Conservation (phyloP, 1,140 invertebrate genomes). For the Drosophila neocordata region DNA sequence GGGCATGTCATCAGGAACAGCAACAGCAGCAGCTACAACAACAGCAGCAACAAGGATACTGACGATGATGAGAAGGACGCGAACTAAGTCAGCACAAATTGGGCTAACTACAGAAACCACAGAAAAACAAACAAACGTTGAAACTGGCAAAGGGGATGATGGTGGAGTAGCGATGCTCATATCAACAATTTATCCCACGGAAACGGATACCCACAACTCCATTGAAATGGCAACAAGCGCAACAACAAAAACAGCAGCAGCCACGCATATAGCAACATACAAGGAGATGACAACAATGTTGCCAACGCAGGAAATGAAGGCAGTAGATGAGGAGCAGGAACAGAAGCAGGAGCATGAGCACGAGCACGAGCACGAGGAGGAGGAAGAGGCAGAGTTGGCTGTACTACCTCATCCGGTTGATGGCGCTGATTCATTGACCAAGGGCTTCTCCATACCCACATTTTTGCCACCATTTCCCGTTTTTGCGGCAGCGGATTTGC, state of each 20-base stretch:
- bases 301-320: background rate
- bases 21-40: slow-evolving; percentile 32
- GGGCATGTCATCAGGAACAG: slow-evolving; percentile 63
- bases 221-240: slow-evolving; percentile 48
- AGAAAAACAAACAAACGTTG: slow-evolving; percentile 16
- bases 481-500: slow-evolving; percentile 75
- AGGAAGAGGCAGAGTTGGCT: slow-evolving; percentile 8
- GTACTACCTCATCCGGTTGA: slow-evolving; percentile 45
- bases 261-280: background rate
- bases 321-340: background rate
- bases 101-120: slow-evolving; percentile 54
- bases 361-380: too few relatives aligned
- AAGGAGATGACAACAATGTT: slow-evolving; percentile 1
- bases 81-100: slow-evolving; percentile 69
- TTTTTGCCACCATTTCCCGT: slow-evolving; percentile 77
- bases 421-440: slow-evolving; percentile 68
- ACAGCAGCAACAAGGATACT: slow-evolving; percentile 17
- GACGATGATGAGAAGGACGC: slow-evolving; percentile 13
- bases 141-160: background rate
- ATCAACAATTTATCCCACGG: slow-evolving; percentile 72
- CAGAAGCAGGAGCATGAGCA: too few relatives aligned
- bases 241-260: background rate
- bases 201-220: slow-evolving; percentile 70
- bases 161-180: slow-evolving; percentile 50
- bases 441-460: slow-evolving; percentile 80